These are phyloP conservation scores for Protobothrops mucrosquamatus DNA, from an alignment of 2,113 vertebrate species.

Conservation along the genomic window DNA sequence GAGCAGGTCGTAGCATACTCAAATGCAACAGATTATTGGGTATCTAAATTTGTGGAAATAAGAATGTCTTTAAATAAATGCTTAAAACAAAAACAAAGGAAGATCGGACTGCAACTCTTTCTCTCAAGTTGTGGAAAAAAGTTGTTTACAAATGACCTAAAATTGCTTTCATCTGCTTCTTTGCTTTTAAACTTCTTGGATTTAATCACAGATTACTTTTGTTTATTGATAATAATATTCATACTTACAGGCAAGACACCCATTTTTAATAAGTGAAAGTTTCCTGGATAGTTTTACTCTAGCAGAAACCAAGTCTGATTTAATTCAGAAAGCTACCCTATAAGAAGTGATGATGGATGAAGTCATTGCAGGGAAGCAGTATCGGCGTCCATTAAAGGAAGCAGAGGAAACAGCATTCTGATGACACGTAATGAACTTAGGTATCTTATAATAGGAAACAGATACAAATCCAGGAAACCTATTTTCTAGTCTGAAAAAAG, in stretches of 20 bases:
- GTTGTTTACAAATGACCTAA: background rate
- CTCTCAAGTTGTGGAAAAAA: background rate
- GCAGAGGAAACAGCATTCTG: conserved; percentile 13
- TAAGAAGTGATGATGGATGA: background rate
- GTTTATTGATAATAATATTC: background rate
- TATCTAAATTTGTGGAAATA: background rate
- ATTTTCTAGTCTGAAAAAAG: background rate
- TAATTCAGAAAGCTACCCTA: background rate
- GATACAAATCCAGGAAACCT: background rate
- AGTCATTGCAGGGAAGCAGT: background rate
- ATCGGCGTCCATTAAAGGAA: background rate
- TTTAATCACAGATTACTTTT: background rate
- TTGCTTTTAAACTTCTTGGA: background rate
- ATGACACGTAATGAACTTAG: background rate
- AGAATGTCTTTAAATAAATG: background rate
- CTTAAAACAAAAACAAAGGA: background rate
- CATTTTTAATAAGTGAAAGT: background rate
- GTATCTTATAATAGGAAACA: background rate
- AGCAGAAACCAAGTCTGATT: background rate
- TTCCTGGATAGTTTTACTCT: background rate
- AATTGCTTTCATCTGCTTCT: background rate
- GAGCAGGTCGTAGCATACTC: background rate
- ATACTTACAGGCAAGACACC: background rate
- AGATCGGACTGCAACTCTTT: background rate
- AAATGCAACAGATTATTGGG: background rate